These are phyloP conservation scores for Neodontobutis hainanensis DNA, from an alignment of 2,113 vertebrate genomes.

Conservation along the genomic window DNA sequence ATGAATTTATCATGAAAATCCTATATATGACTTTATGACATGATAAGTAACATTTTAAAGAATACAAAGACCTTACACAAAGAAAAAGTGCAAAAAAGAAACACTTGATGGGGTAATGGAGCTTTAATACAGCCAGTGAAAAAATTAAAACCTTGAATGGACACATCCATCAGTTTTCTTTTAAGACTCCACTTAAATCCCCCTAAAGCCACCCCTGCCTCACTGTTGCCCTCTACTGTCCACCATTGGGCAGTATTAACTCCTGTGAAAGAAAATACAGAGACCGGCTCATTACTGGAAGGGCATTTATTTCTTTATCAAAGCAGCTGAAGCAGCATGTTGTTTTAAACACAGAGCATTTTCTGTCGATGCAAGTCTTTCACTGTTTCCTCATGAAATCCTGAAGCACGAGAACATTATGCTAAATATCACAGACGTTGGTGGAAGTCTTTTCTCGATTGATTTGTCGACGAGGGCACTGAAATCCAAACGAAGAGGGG, in stretches of 20 bases:
- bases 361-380: conserved; percentile 60
- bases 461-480: conserved; percentile 37
- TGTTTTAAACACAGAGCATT: conserved; percentile 66
- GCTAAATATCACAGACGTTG: conserved; percentile 48
- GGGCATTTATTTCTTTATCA: conserved; percentile 77
- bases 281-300: conserved; percentile 44
- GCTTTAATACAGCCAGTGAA: too few relatives aligned
- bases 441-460: conserved; percentile 12
- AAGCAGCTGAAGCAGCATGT: conserved; percentile 75
- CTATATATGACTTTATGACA: too few relatives aligned
- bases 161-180: too few relatives aligned
- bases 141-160: too few relatives aligned
- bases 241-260: not conserved
- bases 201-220: conserved; percentile 4
- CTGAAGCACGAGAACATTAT: conserved; percentile 57
- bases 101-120: too few relatives aligned
- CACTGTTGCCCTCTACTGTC: conserved; percentile 17
- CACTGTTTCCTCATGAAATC: conserved; percentile 45
- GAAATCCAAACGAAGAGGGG: conserved; percentile 28
- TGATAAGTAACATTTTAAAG: too few relatives aligned
- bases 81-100: too few relatives aligned
- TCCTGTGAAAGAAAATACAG: conserved; percentile 5
- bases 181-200: too few relatives aligned
- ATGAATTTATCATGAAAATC: too few relatives aligned
- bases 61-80: too few relatives aligned